Evolutionary conservation across 2,113 vertebrate species (phyloP).

Genomic region (Nothobranchius furzeri): DNA sequence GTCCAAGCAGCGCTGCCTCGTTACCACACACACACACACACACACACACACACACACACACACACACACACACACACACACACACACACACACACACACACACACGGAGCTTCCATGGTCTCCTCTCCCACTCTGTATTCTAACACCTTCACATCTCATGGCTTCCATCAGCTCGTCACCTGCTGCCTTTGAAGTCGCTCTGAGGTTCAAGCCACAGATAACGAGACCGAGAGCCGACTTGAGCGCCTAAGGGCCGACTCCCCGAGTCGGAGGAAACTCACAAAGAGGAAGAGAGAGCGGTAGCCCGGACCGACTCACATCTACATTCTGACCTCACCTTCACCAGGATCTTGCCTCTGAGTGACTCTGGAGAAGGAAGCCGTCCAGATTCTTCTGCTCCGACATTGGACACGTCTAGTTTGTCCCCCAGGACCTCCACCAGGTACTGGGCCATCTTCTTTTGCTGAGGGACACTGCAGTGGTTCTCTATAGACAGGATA

Average conservation of each 20-base stretch:
- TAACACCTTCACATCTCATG: constrained; percentile 3
- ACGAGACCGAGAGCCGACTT: constrained; percentile 4
- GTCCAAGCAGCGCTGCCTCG: too few species aligned
- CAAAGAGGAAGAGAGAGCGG: too few species aligned
- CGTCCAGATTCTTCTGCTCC: constrained; percentile 75
- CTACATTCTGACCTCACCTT: constrained; percentile 80
- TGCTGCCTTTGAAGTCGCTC: constrained; percentile 30
- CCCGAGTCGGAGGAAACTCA: neutral
- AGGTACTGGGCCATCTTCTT: constrained; percentile 98
- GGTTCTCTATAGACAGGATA: constrained; percentile 97
- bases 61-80: too few species aligned
- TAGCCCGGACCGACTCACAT: neutral
- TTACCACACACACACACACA: too few species aligned
- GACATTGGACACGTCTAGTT: constrained; percentile 88
- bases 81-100: too few species aligned
- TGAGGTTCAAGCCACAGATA: constrained; percentile 6
- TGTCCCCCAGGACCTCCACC: constrained; percentile 89
- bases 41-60: too few species aligned
- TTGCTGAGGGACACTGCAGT: constrained; percentile 95
- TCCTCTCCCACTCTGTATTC: neutral
- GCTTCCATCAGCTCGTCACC: neutral
- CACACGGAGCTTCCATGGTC: neutral
- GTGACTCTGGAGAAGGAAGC: constrained; percentile 89
- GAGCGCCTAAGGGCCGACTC: constrained; percentile 16
- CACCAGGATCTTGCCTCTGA: constrained; percentile 94